Percentiles rank a stretch among this genome's conserved stretches.
These are phyloP conservation scores for Etia nguti DNA, from an alignment of 2,113 vertebrate species.

Conservation along the genomic window DNA sequence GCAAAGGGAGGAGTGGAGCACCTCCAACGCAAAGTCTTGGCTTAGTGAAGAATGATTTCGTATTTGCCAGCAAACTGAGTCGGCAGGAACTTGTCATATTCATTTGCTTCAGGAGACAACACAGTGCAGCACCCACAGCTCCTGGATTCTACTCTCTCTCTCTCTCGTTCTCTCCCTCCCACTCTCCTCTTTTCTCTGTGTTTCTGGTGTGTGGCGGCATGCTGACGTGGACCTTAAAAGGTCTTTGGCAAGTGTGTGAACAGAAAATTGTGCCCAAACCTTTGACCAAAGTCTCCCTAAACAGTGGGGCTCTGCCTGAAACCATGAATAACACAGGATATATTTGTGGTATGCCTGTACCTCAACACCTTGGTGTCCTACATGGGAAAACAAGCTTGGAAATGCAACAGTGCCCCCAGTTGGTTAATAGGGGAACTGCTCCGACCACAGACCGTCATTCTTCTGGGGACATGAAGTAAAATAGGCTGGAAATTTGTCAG, in stretches of 20 bases:
- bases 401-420: slow-evolving; percentile 60
- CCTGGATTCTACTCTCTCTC: neutral
- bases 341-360: neutral
- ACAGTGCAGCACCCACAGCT: neutral
- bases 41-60: neutral
- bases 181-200: neutral
- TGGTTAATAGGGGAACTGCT: neutral
- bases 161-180: neutral
- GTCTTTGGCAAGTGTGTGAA: slow-evolving; percentile 42
- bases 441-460: neutral
- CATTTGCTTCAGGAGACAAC: slow-evolving; percentile 32
- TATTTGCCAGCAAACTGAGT: slow-evolving; percentile 36
- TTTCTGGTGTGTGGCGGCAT: slow-evolving; percentile 3
- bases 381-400: neutral
- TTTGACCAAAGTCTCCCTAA: slow-evolving; percentile 53
- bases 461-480: slow-evolving; percentile 20
- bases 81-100: slow-evolving; percentile 34
- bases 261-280: slow-evolving; percentile 37
- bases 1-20: neutral
- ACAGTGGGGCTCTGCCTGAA: slow-evolving; percentile 40
- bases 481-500: slow-evolving; percentile 33
- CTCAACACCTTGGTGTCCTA: slow-evolving; percentile 3
- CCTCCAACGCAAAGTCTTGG: neutral
- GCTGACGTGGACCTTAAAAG: slow-evolving; percentile 41
- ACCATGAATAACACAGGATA: slow-evolving; percentile 29